Base-by-base conservation (phyloP, 1,140 invertebrate genomes). In the Phymastichus coffea region DNA sequence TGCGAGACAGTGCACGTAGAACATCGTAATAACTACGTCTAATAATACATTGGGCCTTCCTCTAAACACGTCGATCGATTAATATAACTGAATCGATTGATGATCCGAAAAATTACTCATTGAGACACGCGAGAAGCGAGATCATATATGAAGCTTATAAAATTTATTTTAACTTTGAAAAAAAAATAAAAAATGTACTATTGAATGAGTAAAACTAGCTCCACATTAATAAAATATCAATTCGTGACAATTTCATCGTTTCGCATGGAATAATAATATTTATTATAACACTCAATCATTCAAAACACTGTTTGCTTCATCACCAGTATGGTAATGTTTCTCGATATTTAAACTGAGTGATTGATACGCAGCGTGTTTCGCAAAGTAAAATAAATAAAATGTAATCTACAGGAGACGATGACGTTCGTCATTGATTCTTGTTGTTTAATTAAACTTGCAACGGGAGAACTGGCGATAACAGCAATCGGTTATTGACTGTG, bases 401-500 rank as follows among this genome's bases (percentile, higher is more conserved):
- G 4, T 52, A 52, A 53, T 53, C 40, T 44, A 25, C 12, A 23
- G 28, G 35, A 22, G 46, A 49, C 23, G 12, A 44, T 33, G 56
- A 53, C 17, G 30, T 59, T 52, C 7, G 19, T 38, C 41, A 47
- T 53, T 17, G 12, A 6, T 15, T 25, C 26, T 30, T 22, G 17
- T 49, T 25, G 33, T 48, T 46, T 23, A 56, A 38, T 7, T n/a
- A n/a, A n/a, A n/a, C n/a, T n/a, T 48, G 25, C 28, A 54, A 63
- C 35, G 52, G 63, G 59, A 66, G n/a, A 66, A 56, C 19, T 25
- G n/a, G 35, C 12, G 70, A 70, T 72, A 72, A 63, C 35, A 26
- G 8, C 63, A 69, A 73, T 72, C 70, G 69, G 69, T 73, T 71
- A 66, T 71, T 73, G 67, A 72, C 69, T 66, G 56, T 65, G 51